Conservation (phyloP, 1,140 invertebrate genomes). For the Sweltsa coloradensis region DNA sequence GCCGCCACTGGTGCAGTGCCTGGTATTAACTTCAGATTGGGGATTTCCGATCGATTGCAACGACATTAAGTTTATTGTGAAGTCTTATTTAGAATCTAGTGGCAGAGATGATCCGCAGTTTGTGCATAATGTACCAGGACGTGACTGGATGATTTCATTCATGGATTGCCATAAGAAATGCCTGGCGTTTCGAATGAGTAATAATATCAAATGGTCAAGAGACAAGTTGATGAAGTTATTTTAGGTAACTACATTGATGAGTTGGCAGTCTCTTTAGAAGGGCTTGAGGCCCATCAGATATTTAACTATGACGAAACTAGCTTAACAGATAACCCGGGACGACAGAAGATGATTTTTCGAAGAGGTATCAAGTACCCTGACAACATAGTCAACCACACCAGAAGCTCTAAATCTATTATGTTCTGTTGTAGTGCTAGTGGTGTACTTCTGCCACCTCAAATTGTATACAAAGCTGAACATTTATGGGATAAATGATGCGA, state of each 20-base stretch:
- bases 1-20: too few species aligned
- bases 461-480: constrained; percentile 22
- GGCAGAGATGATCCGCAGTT: too few species aligned
- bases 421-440: constrained; percentile 24
- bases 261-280: constrained; percentile 11
- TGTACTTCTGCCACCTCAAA: constrained; percentile 14
- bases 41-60: too few species aligned
- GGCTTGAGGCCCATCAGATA: constrained; percentile 16
- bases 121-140: too few species aligned
- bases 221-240: constrained; percentile 8
- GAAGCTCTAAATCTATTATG: constrained; percentile 26
- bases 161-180: too few species aligned
- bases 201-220: constrained; percentile 13
- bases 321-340: constrained; percentile 26
- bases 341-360: constrained; percentile 20
- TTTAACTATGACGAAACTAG: constrained; percentile 34
- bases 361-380: constrained; percentile 25
- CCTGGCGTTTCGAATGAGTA: too few species aligned
- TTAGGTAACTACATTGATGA: constrained; percentile 13
- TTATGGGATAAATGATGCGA: constrained; percentile 21
- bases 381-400: constrained; percentile 23
- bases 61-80: too few species aligned
- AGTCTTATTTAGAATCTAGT: too few species aligned
- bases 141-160: too few species aligned
- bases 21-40: too few species aligned